Conservation (phyloP, 2,797 vertebrate genomes). For the Pangasius sanitwongsei region DNA sequence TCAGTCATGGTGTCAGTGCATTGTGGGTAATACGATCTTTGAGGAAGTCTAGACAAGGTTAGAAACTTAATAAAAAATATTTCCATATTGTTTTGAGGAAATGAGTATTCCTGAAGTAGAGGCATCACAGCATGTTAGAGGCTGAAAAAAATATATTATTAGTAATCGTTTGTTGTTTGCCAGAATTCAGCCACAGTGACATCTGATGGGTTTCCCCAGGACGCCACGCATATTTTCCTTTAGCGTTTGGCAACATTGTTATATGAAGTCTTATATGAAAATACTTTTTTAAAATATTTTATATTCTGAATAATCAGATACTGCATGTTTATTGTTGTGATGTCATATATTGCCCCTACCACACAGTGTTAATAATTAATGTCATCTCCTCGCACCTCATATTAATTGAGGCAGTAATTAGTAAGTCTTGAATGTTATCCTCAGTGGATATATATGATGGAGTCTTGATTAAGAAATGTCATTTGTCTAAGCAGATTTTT, state of each 20-base stretch:
- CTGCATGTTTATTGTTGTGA: neutral
- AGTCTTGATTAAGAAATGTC: neutral
- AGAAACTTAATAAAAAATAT: neutral
- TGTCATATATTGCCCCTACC: neutral
- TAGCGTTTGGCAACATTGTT: neutral
- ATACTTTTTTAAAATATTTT: neutral
- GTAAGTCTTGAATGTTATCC: neutral
- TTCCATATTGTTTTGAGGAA: neutral
- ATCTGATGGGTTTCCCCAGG: neutral
- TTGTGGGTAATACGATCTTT: neutral
- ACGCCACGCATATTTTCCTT: neutral
- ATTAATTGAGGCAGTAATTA: neutral
- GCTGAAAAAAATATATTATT: neutral
- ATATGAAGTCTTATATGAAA: neutral
- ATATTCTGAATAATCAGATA: neutral
- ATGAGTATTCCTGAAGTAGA: neutral
- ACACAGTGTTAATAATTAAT: neutral
- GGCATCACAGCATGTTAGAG: neutral
- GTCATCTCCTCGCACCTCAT: neutral
- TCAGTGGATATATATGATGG: neutral
- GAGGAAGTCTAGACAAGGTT: neutral
- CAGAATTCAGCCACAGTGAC: neutral
- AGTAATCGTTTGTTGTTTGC: neutral
- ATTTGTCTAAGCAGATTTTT: neutral
- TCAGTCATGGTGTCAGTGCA: neutral